Base-by-base conservation (phyloP, 2,797 vertebrate species). In the Myotis myotis region DNA sequence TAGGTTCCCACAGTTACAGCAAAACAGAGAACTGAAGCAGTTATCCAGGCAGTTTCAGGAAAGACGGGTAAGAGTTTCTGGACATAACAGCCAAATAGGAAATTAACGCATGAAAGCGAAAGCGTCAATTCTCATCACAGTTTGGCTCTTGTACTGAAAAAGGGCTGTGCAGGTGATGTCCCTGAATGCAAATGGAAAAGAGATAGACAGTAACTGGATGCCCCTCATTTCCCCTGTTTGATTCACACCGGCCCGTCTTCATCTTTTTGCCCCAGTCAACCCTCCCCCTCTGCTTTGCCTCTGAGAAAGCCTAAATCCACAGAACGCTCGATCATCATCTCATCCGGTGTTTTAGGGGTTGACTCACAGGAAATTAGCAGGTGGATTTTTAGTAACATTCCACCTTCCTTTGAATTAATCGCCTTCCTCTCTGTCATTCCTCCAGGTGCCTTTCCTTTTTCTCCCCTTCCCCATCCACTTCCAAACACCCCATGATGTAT, bases 11-110 rank as follows among this genome's bases (percentile, higher is more conserved):
- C 10, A 62, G n/a, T n/a, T 51, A 55, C 89, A 76, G 28, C 9
- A 95, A 66, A 95, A 41, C 20, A 47, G 20, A 80, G 70, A 86
- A 90, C 71, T 9, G n/a, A 93, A 96, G 49, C 85, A 96, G 89
- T 94, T 96, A 84, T 57, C 60, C 9, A 94, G 78, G 76, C 47
- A 68, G 28, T 72, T 96, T 82, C 78, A 53, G 74, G 51, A 94
- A 92, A 88, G 78, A 72, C 49, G 93, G 51, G 70, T 51, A 88
- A 92, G 41, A 30, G 22, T 62, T 93, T 90, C 81, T 81, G 57
- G 78, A 94, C 51, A 66, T 25, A 81, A 38, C 44, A n/a, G 81
- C 41, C 66, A 95, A 87, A 95, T 70, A 88, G 80, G 70, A 96
- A 84, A 92, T 87, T 53, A 94, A 84, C 0, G 2, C 70, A 22